Percentiles rank a stretch among this genome's conserved stretches.
These are phyloP conservation scores for Myotis pilosus DNA, from an alignment of 2,797 vertebrate species.

Conservation along the genomic window DNA sequence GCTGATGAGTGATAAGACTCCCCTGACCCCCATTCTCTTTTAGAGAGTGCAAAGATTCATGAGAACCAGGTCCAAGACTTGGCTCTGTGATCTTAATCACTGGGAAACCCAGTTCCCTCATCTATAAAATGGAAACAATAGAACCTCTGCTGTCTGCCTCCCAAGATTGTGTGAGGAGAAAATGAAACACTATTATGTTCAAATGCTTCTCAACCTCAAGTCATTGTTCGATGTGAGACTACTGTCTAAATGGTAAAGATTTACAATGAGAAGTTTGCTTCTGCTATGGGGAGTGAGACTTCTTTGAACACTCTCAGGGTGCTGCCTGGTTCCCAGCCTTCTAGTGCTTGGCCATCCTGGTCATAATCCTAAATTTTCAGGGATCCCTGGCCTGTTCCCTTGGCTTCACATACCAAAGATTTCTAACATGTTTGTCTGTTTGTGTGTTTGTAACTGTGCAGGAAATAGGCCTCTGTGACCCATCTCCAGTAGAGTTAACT, in stretches of 20 bases:
- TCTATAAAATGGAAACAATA: slow-evolving; percentile 13
- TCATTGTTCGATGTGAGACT: not conserved
- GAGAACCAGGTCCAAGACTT: not conserved
- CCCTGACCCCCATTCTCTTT: not conserved
- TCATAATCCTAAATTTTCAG: not conserved
- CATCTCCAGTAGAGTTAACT: no score
- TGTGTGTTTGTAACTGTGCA: not conserved
- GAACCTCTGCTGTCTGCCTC: not conserved
- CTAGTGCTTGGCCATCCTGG: not conserved
- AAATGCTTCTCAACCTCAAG: not conserved
- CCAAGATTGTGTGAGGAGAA: not conserved
- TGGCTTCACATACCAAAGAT: not conserved
- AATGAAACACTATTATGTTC: not conserved
- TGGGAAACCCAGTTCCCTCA: slow-evolving; percentile 62
- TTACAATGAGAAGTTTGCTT: not conserved
- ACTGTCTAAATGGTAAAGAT: not conserved
- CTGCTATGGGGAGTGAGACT: not conserved
- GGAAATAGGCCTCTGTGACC: no score
- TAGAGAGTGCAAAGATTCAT: not conserved
- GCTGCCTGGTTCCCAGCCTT: not conserved
- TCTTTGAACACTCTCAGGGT: not conserved
- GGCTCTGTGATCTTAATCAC: not conserved
- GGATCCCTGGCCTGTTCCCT: not conserved
- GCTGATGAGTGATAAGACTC: not conserved
- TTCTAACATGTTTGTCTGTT: not conserved